Percentiles rank a stretch among this genome's conserved stretches.
phyloP scores from a whole-genome alignment of 2,888 invertebrate genomes.

The Gandaritis pyraliata region DNA sequence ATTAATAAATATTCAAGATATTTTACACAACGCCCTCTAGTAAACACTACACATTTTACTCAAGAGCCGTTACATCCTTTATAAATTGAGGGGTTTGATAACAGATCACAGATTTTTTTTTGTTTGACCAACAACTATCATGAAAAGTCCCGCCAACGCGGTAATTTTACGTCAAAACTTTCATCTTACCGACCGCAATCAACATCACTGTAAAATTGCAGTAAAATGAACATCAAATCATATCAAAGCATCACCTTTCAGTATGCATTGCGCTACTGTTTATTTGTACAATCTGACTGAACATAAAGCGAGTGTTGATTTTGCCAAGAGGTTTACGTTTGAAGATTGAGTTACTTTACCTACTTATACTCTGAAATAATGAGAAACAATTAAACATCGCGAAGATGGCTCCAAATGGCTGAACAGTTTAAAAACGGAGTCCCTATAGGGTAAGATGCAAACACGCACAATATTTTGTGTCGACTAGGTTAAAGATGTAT shows the following conservation, averaged over 20 bases:
- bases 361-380: background rate
- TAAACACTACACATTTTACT: too few relatives aligned
- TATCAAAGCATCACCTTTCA: conserved; percentile 22
- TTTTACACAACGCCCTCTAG: too few relatives aligned
- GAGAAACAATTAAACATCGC: background rate
- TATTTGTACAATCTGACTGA: conserved; percentile 13
- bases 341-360: background rate
- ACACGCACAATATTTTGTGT: too few relatives aligned
- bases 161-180: background rate
- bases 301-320: conserved; percentile 5
- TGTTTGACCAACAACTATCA: too few relatives aligned
- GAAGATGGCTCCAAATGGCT: too few relatives aligned
- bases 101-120: too few relatives aligned
- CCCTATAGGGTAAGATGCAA: too few relatives aligned
- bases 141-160: background rate
- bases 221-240: conserved; percentile 15
- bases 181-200: conserved; percentile 19
- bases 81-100: too few relatives aligned
- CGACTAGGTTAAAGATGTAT: too few relatives aligned
- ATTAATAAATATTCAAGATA: too few relatives aligned
- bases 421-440: too few relatives aligned
- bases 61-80: too few relatives aligned
- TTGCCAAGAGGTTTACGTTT: background rate
- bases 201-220: conserved; percentile 22
- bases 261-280: conserved; percentile 27